phyloP scores from a whole-genome alignment of 2,888 invertebrate species.

The Aradus depressus region DNA sequence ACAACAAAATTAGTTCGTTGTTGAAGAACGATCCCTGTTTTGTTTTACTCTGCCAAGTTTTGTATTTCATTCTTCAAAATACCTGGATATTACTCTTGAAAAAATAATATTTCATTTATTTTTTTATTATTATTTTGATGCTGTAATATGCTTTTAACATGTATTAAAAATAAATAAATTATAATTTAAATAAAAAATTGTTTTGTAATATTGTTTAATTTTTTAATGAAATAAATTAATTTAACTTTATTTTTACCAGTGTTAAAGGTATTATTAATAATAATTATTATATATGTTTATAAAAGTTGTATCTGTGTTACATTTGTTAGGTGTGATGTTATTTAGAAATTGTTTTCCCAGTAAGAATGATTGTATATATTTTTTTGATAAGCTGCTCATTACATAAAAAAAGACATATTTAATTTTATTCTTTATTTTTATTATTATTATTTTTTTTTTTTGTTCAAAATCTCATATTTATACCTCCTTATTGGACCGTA shows the following conservation, averaged over 20 bases:
- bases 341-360: background rate
- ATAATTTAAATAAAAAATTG: background rate
- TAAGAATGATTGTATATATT: conserved; percentile 8
- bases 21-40: too few species aligned
- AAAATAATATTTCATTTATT: conserved; percentile 7
- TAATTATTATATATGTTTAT: conserved; percentile 23
- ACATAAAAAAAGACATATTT: background rate
- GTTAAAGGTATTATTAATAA: conserved; percentile 19
- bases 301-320: conserved; percentile 26
- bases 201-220: conserved; percentile 21
- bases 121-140: background rate
- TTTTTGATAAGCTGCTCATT: conserved; percentile 13
- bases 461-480: background rate
- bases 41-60: too few species aligned
- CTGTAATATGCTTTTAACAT: background rate
- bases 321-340: conserved; percentile 24
- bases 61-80: too few species aligned
- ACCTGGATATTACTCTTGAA: too few species aligned
- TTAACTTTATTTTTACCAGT: conserved; percentile 27
- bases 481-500: background rate
- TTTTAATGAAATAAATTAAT: conserved; percentile 19
- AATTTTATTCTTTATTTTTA: conserved; percentile 2
- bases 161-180: background rate
- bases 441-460: background rate
- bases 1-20: too few species aligned